phyloP scores from a whole-genome alignment of 2,113 vertebrate species.

The Cyrtonyx montezumae region DNA sequence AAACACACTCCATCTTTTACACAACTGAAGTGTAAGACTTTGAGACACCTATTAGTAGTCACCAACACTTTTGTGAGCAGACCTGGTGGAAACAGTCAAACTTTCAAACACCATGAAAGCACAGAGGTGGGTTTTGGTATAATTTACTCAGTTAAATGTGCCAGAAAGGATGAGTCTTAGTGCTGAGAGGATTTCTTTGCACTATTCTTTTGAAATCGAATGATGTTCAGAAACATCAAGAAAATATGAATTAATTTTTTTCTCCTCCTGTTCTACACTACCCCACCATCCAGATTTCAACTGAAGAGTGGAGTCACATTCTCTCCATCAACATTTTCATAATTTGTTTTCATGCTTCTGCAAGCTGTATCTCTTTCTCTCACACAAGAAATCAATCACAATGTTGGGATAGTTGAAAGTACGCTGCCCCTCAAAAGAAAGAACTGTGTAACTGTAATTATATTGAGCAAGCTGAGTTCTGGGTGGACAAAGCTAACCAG shows the following conservation, averaged over 20 bases:
- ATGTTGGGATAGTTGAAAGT: background rate
- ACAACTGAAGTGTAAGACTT: background rate
- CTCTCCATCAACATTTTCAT: background rate
- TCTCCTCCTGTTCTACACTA: background rate
- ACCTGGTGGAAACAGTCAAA: background rate
- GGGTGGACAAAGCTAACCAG: slow-evolving; percentile 14
- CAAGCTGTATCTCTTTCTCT: background rate
- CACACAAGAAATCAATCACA: background rate
- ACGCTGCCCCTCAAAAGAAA: background rate
- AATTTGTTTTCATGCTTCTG: slow-evolving; percentile 8
- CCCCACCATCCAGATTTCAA: background rate
- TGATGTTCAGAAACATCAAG: background rate
- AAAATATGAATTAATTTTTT: background rate
- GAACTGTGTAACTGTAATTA: slow-evolving; percentile 12
- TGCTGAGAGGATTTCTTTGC: background rate
- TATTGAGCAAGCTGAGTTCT: background rate
- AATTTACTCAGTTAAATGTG: background rate
- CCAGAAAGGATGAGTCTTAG: background rate
- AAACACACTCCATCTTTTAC: background rate
- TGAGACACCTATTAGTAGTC: background rate
- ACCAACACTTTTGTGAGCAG: background rate
- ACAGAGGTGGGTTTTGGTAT: rapidly evolving
- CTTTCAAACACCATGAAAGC: background rate
- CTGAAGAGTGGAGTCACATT: background rate
- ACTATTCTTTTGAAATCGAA: background rate